These are phyloP conservation scores for Liposcelis brunnea DNA, from an alignment of 2,888 invertebrate genomes.

Conservation along the genomic window DNA sequence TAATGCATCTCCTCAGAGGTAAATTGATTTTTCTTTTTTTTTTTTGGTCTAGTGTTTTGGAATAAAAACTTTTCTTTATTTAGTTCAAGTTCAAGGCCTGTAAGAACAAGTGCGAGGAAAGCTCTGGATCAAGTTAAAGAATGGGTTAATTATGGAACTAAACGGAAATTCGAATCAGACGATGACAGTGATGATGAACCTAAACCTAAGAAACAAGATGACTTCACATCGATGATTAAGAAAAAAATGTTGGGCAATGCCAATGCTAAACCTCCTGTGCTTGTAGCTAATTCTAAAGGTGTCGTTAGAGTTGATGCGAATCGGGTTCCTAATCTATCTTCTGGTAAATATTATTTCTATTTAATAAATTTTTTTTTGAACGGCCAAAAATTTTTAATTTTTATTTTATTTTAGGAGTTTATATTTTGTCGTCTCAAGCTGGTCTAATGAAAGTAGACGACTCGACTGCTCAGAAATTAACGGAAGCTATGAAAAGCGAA, in stretches of 20 bases:
- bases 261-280: constrained; percentile 17
- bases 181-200: constrained; percentile 40
- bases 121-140: constrained; percentile 69
- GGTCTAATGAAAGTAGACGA: constrained; percentile 51
- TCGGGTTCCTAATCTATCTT: constrained; percentile 38
- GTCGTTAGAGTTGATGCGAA: constrained; percentile 58
- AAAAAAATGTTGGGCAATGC: not conserved
- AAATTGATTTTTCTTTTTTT: too few relatives aligned
- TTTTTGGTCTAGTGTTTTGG: too few relatives aligned
- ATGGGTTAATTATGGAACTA: constrained; percentile 31
- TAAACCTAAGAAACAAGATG: not conserved
- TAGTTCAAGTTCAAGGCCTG: constrained; percentile 27
- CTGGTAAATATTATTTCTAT: too few relatives aligned
- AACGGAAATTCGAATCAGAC: constrained; percentile 27
- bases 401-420: too few relatives aligned
- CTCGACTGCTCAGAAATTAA: not conserved
- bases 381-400: too few relatives aligned
- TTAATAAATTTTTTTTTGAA: too few relatives aligned
- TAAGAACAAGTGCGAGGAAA: constrained; percentile 61
- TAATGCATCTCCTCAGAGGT: too few relatives aligned
- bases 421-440: constrained; percentile 59
- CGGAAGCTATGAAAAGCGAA: not conserved
- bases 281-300: constrained; percentile 41
- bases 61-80: constrained; percentile 1
- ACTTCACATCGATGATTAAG: not conserved